These are phyloP conservation scores for Capitulum mitella DNA, from an alignment of 2,888 invertebrate species.

Conservation along the genomic window DNA sequence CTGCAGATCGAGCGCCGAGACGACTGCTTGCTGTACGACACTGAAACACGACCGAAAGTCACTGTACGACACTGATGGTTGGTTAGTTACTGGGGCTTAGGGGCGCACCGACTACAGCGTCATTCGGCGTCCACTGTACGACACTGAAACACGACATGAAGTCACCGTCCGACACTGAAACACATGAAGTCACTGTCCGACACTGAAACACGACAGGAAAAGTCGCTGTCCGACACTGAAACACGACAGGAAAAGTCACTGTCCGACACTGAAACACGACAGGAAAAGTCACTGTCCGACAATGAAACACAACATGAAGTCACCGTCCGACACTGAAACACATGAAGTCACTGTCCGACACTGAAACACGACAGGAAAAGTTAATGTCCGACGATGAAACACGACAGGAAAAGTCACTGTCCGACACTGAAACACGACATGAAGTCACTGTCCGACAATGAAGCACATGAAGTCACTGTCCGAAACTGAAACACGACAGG, in stretches of 20 bases:
- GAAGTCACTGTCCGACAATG: background rate
- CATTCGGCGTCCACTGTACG: background rate
- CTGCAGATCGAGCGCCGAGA: background rate
- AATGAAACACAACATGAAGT: background rate
- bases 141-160: no score
- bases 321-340: background rate
- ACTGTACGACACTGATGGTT: no score
- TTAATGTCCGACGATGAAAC: background rate
- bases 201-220: background rate
- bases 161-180: background rate
- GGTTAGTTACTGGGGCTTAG: no score
- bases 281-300: no score
- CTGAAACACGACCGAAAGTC: background rate
- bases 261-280: no score
- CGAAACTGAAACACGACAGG: background rate
- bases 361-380: background rate
- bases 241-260: background rate
- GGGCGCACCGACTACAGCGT: no score
- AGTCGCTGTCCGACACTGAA: background rate
- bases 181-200: background rate
- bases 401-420: background rate
- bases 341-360: background rate
- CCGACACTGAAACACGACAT: background rate
- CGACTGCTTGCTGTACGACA: background rate
- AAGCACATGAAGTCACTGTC: background rate